Evolutionary conservation across 2,797 vertebrate genomes (phyloP).

Genomic region (Ctenosaura bakeri): DNA sequence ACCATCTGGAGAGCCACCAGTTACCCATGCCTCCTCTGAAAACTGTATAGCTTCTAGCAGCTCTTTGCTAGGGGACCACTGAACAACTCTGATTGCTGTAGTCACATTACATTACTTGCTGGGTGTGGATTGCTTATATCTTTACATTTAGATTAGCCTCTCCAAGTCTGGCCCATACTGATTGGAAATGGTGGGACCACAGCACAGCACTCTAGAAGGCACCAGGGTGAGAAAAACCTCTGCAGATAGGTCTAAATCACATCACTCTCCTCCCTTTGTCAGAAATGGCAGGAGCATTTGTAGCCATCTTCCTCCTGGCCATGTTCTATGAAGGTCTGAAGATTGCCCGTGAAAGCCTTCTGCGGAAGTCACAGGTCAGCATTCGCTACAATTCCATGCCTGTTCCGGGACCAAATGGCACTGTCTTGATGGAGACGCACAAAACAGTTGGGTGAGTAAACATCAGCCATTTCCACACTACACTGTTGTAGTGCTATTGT

Average conservation of each 20-base stretch:
- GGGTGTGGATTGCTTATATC: too few relatives aligned
- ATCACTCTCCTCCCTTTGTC: conserved; percentile 12
- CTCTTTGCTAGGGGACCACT: too few relatives aligned
- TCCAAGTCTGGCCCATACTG: too few relatives aligned
- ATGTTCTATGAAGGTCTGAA: conserved; percentile 96
- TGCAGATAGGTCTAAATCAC: too few relatives aligned
- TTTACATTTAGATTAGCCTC: too few relatives aligned
- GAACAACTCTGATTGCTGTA: too few relatives aligned
- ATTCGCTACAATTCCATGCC: conserved; percentile 99
- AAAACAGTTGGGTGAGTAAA: conserved; percentile 95
- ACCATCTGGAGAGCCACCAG: background rate
- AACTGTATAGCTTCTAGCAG: too few relatives aligned
- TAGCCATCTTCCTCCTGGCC: conserved; percentile 93
- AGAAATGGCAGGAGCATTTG: conserved; percentile 96
- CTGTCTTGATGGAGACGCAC: conserved; percentile 96
- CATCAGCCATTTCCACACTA: too few relatives aligned
- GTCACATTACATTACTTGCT: too few relatives aligned
- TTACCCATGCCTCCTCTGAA: background rate
- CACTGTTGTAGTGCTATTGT: too few relatives aligned
- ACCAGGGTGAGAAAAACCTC: background rate
- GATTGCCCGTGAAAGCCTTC: conserved; percentile 91
- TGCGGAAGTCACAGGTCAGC: conserved; percentile 95
- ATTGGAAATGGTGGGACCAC: too few relatives aligned
- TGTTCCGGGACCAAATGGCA: conserved; percentile 93
- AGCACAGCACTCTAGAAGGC: background rate